A percentile compares a stretch with the other conserved stretches of the same genome.
Evolutionary conservation across 2,888 invertebrate species (phyloP).

Genomic region (Cremastinae sp.): DNA sequence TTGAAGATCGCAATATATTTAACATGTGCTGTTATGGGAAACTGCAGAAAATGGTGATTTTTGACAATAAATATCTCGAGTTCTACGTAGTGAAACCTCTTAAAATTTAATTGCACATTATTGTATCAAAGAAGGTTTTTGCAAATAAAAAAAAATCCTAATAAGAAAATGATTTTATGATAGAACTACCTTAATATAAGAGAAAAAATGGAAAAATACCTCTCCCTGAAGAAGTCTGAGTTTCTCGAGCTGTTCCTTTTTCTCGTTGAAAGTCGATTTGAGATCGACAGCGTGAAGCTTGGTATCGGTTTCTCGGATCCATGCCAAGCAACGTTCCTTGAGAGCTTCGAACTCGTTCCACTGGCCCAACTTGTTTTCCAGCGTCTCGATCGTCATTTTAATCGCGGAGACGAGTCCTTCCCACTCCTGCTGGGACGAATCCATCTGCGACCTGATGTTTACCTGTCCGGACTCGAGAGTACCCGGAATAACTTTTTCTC

Average conservation of each 20-base stretch:
- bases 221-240: conserved; percentile 92
- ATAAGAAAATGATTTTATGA: no score
- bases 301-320: conserved; percentile 94
- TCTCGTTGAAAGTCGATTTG: conserved; percentile 90
- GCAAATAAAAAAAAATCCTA: no score
- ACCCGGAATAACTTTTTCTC: conserved; percentile 94
- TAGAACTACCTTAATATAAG: no score
- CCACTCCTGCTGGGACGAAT: conserved; percentile 95
- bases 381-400: conserved; percentile 88
- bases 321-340: conserved; percentile 91
- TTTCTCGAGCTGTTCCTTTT: conserved; percentile 91
- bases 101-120: no score
- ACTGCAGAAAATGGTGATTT: no score
- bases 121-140: no score
- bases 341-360: conserved; percentile 95
- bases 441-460: conserved; percentile 92
- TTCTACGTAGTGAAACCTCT: no score
- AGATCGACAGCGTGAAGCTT: conserved; percentile 93
- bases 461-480: conserved; percentile 91
- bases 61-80: no score
- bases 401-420: conserved; percentile 90
- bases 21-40: no score
- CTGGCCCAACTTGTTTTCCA: conserved; percentile 92
- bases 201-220: conserved; percentile 59
- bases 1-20: no score